Evolutionary conservation across 2,888 invertebrate genomes (phyloP).

Genomic region (Xanthorhoe designata): DNA sequence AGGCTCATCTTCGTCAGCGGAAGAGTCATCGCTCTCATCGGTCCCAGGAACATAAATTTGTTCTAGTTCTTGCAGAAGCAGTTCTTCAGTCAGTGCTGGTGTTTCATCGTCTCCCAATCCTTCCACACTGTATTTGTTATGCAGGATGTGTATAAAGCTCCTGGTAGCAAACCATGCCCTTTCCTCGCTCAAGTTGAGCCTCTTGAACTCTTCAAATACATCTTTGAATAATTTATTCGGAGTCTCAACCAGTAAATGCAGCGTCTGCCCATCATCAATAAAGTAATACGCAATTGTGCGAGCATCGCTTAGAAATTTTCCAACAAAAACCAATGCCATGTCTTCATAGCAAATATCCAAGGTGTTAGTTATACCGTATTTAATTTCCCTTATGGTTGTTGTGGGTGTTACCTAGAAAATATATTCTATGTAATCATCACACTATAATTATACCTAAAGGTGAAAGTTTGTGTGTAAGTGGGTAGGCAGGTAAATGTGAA

Average conservation of each 20-base stretch:
- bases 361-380: constrained; percentile 10
- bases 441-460: too few species aligned
- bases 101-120: constrained; percentile 5
- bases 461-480: too few species aligned
- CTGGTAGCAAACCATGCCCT: constrained; percentile 16
- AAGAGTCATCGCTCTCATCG: constrained; percentile 23
- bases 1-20: constrained; percentile 20
- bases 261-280: constrained; percentile 19
- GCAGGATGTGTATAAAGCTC: constrained; percentile 15
- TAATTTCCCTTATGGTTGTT: constrained; percentile 17
- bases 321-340: constrained; percentile 28
- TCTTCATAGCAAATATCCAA: constrained; percentile 30
- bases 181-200: constrained; percentile 8
- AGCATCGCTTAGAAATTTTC: constrained; percentile 17
- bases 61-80: constrained; percentile 13
- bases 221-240: constrained; percentile 24
- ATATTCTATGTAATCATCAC: neutral
- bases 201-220: constrained; percentile 17
- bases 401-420: constrained; percentile 14
- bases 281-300: constrained; percentile 19
- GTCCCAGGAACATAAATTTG: constrained; percentile 7
- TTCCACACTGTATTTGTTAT: neutral
- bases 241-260: constrained; percentile 34
- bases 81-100: constrained; percentile 7
- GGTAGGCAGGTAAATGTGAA: too few species aligned